phyloP scores from a whole-genome alignment of 2,797 vertebrate species.

The Poeciliopsis turneri region DNA sequence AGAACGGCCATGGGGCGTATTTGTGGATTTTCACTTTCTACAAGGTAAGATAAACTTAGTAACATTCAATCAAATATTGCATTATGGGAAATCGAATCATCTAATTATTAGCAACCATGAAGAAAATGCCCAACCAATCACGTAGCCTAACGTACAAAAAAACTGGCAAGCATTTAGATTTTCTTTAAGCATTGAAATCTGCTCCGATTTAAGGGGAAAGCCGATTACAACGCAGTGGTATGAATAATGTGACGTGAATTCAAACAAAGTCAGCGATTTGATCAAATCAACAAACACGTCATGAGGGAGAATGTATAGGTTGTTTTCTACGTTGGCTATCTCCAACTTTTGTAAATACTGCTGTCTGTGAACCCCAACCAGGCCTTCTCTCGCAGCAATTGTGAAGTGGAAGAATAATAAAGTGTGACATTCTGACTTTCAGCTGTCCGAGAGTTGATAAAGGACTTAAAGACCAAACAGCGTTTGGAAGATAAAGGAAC shows the following conservation, averaged over 20 bases:
- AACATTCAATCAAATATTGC: neutral
- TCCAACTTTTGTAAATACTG: neutral
- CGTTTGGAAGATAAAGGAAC: neutral
- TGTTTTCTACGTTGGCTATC: neutral
- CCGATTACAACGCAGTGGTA: neutral
- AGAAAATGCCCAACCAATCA: neutral
- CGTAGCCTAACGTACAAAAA: neutral
- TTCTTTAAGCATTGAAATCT: neutral
- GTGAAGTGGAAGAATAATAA: neutral
- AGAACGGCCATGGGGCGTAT: neutral
- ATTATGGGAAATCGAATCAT: neutral
- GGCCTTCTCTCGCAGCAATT: neutral
- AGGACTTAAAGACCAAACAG: neutral
- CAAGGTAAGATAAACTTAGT: neutral
- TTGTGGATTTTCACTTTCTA: neutral
- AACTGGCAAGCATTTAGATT: neutral
- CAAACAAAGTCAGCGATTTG: neutral
- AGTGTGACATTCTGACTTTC: neutral
- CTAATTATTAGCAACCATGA: neutral
- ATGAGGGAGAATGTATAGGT: neutral
- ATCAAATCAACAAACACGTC: neutral
- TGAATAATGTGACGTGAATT: neutral
- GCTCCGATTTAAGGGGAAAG: neutral
- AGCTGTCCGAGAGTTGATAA: neutral
- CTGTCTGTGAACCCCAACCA: neutral